Conservation (phyloP, 2,797 vertebrate genomes). For the Chaunax sp. region DNA sequence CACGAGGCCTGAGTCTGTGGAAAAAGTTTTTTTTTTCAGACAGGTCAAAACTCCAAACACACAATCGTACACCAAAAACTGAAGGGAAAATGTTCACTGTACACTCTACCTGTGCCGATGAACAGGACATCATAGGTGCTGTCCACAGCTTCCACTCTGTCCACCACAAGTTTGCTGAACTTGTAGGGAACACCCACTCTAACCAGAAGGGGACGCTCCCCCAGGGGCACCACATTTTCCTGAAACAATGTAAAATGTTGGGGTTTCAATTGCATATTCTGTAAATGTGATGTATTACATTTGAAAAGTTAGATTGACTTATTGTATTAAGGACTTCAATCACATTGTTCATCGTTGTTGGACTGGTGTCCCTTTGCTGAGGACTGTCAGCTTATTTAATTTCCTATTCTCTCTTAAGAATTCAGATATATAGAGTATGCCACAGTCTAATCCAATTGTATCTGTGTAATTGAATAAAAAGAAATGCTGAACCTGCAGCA, state of each 20-base stretch:
- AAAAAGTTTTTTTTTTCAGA: conserved; percentile 1
- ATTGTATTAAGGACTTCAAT: background rate
- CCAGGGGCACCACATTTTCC: conserved; percentile 82
- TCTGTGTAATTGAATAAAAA: conserved; percentile 33
- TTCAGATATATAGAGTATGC: conserved; percentile 13
- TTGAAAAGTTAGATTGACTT: background rate
- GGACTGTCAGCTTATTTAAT: conserved; percentile 17
- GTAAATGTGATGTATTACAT: conserved; percentile 5
- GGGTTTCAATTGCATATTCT: background rate
- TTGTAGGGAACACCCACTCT: conserved; percentile 86
- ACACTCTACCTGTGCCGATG: conserved; percentile 83
- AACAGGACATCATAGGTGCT: conserved; percentile 85
- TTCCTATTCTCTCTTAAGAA: conserved; percentile 21
- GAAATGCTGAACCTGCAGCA: conserved; percentile 73
- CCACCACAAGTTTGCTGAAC: conserved; percentile 85
- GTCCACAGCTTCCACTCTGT: conserved; percentile 86
- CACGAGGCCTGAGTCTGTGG: conserved; percentile 86
- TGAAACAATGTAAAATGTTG: conserved; percentile 51
- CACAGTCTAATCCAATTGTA: conserved; percentile 23
- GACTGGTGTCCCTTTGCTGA: background rate
- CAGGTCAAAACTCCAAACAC: background rate
- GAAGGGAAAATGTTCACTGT: rapidly evolving
- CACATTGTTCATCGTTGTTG: background rate
- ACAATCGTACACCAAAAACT: background rate
- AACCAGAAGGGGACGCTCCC: conserved; percentile 84